Conservation (phyloP, 2,888 invertebrate genomes). For the Danaus chrysippus region DNA sequence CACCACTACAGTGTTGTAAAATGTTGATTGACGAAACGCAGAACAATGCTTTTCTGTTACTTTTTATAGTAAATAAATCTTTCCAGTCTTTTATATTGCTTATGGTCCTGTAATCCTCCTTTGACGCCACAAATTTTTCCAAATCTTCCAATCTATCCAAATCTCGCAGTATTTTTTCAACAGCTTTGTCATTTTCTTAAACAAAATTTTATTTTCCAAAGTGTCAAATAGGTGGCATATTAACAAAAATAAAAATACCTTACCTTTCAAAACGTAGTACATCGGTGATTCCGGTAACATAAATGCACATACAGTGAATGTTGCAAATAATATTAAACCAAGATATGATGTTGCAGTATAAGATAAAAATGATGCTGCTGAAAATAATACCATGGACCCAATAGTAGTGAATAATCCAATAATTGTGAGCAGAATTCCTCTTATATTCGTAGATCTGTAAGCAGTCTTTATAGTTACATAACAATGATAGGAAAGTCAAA, state of each 20-base stretch:
- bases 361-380: slow-evolving; percentile 15
- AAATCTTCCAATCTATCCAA: slow-evolving; percentile 45
- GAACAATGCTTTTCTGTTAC: slow-evolving; percentile 45
- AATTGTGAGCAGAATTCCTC: slow-evolving; percentile 45
- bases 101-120: slow-evolving; percentile 29
- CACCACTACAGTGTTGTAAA: slow-evolving; percentile 47
- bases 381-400: slow-evolving; percentile 13
- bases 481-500: too few relatives aligned
- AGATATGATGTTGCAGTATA: slow-evolving; percentile 34
- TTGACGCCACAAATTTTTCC: slow-evolving; percentile 33
- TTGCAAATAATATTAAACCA: slow-evolving; percentile 31
- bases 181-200: slow-evolving; percentile 41
- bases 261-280: slow-evolving; percentile 44
- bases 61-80: slow-evolving; percentile 41
- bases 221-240: neutral
- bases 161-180: slow-evolving; percentile 34
- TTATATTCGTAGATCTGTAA: slow-evolving; percentile 47
- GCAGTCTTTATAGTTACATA: neutral
- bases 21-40: slow-evolving; percentile 41
- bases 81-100: slow-evolving; percentile 34
- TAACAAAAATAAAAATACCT: neutral
- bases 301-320: slow-evolving; percentile 33
- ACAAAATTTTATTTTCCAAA: slow-evolving; percentile 15
- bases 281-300: slow-evolving; percentile 48
- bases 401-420: slow-evolving; percentile 34